Evolutionary conservation across 2,113 vertebrate species (phyloP).

Genomic region (Origma solitaria): DNA sequence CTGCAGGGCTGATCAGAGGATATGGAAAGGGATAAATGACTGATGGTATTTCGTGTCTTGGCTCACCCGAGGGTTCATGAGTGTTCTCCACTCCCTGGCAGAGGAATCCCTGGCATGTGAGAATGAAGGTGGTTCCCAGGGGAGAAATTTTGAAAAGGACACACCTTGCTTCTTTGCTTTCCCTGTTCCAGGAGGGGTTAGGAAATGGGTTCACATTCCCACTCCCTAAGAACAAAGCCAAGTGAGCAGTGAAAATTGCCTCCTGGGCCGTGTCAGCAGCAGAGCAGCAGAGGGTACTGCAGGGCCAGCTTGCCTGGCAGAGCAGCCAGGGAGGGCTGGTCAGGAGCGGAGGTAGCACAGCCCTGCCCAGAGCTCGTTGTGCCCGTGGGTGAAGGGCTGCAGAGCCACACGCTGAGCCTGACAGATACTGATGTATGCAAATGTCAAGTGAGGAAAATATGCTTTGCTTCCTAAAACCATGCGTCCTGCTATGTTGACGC

Average conservation of each 20-base stretch:
- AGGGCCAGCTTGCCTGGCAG: neutral
- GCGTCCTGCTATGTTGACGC: neutral
- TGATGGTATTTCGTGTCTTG: neutral
- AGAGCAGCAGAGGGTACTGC: slow-evolving; percentile 12
- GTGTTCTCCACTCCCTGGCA: neutral
- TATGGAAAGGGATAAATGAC: neutral
- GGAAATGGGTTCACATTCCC: neutral
- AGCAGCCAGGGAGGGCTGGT: neutral
- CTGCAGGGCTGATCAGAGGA: neutral
- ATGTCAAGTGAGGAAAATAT: neutral
- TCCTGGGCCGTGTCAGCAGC: neutral
- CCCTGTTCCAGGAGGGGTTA: neutral
- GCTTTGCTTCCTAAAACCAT: neutral
- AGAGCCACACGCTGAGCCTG: neutral
- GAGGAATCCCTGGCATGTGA: slow-evolving; percentile 1
- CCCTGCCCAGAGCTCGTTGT: accelerated
- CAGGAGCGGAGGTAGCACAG: neutral
- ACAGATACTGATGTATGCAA: neutral
- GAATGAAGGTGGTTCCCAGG: neutral
- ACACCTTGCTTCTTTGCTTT: neutral
- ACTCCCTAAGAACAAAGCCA: neutral
- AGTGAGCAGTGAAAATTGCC: neutral
- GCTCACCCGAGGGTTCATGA: neutral
- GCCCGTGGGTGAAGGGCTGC: neutral
- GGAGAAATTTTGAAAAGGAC: neutral